Conservation (phyloP, 1,140 invertebrate genomes). For the Nixonia krombeini region DNA sequence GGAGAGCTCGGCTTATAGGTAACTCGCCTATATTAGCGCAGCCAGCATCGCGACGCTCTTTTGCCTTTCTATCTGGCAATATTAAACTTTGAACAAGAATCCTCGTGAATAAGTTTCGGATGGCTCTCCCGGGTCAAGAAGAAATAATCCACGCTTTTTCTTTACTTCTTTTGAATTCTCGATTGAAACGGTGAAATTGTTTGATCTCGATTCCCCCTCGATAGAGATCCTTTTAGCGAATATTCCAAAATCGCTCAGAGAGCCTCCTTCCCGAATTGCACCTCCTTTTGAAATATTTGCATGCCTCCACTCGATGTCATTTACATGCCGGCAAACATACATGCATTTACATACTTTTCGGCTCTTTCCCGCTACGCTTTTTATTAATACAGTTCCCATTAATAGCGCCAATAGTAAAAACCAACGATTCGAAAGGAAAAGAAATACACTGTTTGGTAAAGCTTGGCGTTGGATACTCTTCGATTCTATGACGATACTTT, state of each 20-base stretch:
- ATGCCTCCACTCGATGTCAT: slow-evolving; percentile 6
- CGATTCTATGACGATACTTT: no score
- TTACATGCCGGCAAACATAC: not conserved
- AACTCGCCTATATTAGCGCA: slow-evolving; percentile 39
- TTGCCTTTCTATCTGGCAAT: slow-evolving; percentile 39
- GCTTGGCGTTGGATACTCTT: no score
- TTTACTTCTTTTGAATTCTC: slow-evolving; percentile 34
- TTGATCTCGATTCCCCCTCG: slow-evolving; percentile 39
- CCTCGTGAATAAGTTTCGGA: slow-evolving; percentile 41
- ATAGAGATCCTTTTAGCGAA: slow-evolving; percentile 35
- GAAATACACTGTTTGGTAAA: no score
- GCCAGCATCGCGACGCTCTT: slow-evolving; percentile 34
- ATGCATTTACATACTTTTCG: no score
- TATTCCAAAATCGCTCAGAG: slow-evolving; percentile 31
- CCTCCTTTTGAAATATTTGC: slow-evolving; percentile 31
- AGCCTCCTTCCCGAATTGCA: no score
- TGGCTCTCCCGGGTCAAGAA: slow-evolving; percentile 40
- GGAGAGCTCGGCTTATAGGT: slow-evolving; percentile 22
- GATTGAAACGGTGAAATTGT: slow-evolving; percentile 33
- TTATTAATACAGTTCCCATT: no score
- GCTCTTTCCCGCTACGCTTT: no score
- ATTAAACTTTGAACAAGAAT: slow-evolving; percentile 48
- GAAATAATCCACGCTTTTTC: slow-evolving; percentile 42
- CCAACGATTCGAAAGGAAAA: no score
- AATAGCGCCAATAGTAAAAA: no score